Base-by-base conservation (phyloP, 2,888 invertebrate genomes). In the Eupithecia inturbata region DNA sequence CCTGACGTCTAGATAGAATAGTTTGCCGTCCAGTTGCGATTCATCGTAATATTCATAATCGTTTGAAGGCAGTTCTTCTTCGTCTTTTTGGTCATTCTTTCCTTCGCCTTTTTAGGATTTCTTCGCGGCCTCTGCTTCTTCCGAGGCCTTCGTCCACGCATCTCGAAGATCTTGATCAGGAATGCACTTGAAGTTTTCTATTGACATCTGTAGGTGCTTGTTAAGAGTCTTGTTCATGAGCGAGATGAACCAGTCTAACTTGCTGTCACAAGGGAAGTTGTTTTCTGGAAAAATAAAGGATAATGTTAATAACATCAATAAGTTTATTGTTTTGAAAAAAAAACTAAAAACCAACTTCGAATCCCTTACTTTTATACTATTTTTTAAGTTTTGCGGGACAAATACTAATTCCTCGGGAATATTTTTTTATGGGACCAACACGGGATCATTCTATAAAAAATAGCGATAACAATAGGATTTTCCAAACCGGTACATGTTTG, bases 1-100 rank as follows among this genome's bases (percentile, higher is more conserved):
- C 81, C 92, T 90, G 39, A 94, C 79, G 71, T 94, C 94, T 49
- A 87, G 80, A 69, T 92, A 94, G 78, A 94, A 94, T 4, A 94
- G 79, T 76, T 90, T 92, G n/a, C 94, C 94, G 68, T 92, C 89
- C 0, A 94, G 80, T 79, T 92, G 91, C 1, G 89, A 83, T 0
- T 93, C 93, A 31, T 94, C 94, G 53, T 94, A 94, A 75, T 93
- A 94, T 82, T 94, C 94, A 53, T 92, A 92, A 10, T 93, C 87
- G 74, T 84, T 84, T 12, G 57, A 80, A 75, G 82, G 82, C 39
- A 84, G 85, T 39, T 87, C 87, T 1, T 88, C 88, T 63, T 86
- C 89, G 6, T 82, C 76, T 0, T 77, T 77, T 80, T 85, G 85
- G 16, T 33, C 16, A 16, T 16, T 63, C 19, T 19, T n/a, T 19